phyloP scores from a whole-genome alignment of 2,113 vertebrate genomes.

The Merops nubicus region DNA sequence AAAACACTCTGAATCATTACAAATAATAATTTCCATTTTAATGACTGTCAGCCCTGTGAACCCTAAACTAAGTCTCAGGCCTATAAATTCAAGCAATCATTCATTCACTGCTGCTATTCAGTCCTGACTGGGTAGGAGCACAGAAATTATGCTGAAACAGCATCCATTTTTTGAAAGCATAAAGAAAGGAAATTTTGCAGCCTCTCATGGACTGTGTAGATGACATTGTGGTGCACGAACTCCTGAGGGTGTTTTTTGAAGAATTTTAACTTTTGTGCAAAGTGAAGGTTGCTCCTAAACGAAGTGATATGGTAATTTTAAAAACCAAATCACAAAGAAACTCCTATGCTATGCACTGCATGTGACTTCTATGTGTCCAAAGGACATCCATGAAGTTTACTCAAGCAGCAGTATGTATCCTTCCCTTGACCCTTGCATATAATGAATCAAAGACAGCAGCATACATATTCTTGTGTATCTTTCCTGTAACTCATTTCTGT shows the following conservation, averaged over 20 bases:
- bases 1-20: not conserved
- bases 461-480: not conserved
- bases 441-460: not conserved
- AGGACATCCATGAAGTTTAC: not conserved
- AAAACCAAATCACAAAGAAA: not conserved
- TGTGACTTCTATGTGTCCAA: not conserved
- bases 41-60: not conserved
- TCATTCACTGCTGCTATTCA: not conserved
- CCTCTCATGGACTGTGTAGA: not conserved
- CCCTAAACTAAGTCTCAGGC: not conserved
- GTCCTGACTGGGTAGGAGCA: not conserved
- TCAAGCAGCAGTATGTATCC: not conserved
- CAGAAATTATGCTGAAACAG: not conserved
- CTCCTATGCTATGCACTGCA: not conserved
- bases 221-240: not conserved
- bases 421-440: not conserved
- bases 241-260: not conserved
- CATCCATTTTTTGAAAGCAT: not conserved
- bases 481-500: not conserved
- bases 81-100: not conserved
- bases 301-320: fast-evolving
- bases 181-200: not conserved
- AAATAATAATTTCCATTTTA: not conserved
- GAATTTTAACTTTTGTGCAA: not conserved
- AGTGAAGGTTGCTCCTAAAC: not conserved